These are phyloP conservation scores for Perithous albicinctus DNA, from an alignment of 2,888 invertebrate species.

Conservation along the genomic window DNA sequence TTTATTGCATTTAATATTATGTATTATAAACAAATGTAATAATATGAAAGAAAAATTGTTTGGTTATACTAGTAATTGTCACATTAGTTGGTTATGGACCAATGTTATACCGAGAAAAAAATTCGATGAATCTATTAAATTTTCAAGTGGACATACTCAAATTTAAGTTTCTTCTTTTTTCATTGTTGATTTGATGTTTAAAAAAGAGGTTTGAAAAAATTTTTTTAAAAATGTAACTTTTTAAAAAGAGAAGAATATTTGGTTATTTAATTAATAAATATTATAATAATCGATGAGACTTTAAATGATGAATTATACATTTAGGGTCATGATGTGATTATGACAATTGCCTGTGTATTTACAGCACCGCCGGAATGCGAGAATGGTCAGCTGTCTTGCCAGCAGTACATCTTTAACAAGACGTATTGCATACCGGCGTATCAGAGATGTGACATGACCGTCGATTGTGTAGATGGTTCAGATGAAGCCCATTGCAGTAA, in stretches of 20 bases:
- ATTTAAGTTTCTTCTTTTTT: too few relatives aligned
- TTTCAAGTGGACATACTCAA: too few relatives aligned
- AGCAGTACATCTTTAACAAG: constrained; percentile 97
- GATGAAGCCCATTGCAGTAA: constrained; percentile 98
- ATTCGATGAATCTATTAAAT: background rate
- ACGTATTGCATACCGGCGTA: constrained; percentile 97
- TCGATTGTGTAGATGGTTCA: constrained; percentile 97
- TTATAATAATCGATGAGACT: too few relatives aligned
- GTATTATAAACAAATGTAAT: too few relatives aligned
- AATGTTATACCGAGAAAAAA: background rate
- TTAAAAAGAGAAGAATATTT: background rate
- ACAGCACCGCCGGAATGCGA: constrained; percentile 98
- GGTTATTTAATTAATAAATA: too few relatives aligned
- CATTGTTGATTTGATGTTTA: too few relatives aligned
- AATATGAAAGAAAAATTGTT: too few relatives aligned
- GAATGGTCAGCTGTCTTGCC: constrained; percentile 95
- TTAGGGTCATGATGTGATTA: background rate
- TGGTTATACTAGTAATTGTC: too few relatives aligned
- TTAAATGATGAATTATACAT: background rate
- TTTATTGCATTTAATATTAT: too few relatives aligned
- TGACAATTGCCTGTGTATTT: constrained; percentile 33
- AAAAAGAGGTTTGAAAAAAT: too few relatives aligned
- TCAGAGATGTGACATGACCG: constrained; percentile 97
- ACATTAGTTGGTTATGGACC: too few relatives aligned
- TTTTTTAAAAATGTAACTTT: too few relatives aligned